Base-by-base conservation (phyloP, 2,888 invertebrate genomes). In the Dryocosmus kuriphilus region DNA sequence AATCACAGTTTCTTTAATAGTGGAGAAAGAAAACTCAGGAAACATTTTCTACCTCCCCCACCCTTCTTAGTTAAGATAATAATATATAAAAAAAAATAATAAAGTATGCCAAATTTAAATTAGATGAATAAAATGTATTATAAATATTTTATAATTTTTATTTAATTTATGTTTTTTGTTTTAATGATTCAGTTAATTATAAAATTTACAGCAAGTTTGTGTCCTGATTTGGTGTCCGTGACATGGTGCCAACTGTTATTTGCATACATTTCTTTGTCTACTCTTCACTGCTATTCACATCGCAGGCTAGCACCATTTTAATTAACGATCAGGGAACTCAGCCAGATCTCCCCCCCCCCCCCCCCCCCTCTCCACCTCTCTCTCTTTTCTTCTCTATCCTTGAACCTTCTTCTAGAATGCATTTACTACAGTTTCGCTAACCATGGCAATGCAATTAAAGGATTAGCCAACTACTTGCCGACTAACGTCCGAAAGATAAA, bases 371-470 rank as follows among this genome's bases (percentile, higher is more conserved):
- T 8, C 38, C 80, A 24, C n/a, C 35, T 8, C 35, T n/a, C n/a
- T 55, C 46, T 14, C 24, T 65, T 27, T 14, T 14, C n/a, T 41
- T 65, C 65, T 51, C 19, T 67, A 67, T 51, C 14, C 51, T n/a
- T 30, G 22, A 11, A 19, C 14, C 27, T 51, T 30, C n/a, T 30
- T n/a, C 71, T 30, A 51, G 46, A 51, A 71, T n/a, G n/a, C 51
- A 71, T 71, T 89, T 89, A 86, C 85, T 84, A 85, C 87, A 85
- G 84, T 85, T 83, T 86, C 84, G 88, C 87, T 86, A 89, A 89
- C 86, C 86, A 83, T 86, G 86, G 85, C 84, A 81, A 85, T 86
- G 86, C 87, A 88, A 90, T 90, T 89, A 89, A 89, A 86, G 88
- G 89, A 89, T 90, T 88, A 89, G 84, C 81, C 83, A 86, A 86